phyloP scores from a whole-genome alignment of 1,140 invertebrate species.

The Halesus radiatus region DNA sequence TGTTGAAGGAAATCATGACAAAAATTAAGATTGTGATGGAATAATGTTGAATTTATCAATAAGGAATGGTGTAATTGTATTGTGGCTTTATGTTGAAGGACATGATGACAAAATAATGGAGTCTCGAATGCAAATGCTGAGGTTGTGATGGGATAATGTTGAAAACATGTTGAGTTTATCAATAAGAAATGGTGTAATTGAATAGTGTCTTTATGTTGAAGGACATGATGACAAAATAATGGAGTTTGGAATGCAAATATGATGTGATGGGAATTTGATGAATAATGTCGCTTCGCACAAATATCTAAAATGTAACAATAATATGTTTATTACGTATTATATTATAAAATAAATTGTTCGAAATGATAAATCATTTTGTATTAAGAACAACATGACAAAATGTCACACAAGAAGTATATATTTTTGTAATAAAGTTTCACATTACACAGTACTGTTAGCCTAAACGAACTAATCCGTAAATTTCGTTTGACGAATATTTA shows the following conservation, averaged over 20 bases:
- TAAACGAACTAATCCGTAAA: too few relatives aligned
- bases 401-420: too few relatives aligned
- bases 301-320: conserved; percentile 9
- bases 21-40: too few relatives aligned
- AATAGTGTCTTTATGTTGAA: not conserved
- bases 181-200: too few relatives aligned
- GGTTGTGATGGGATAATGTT: not conserved
- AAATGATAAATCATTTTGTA: not conserved
- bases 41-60: too few relatives aligned
- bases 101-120: not conserved
- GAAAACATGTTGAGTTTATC: not conserved
- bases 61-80: too few relatives aligned
- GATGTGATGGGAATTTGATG: not conserved
- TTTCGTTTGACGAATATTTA: too few relatives aligned
- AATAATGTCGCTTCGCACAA: not conserved
- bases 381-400: not conserved
- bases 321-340: conserved; percentile 14
- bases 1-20: too few relatives aligned
- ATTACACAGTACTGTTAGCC: too few relatives aligned
- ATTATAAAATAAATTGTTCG: conserved; percentile 36
- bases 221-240: not conserved
- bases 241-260: not conserved
- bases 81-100: too few relatives aligned
- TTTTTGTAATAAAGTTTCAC: too few relatives aligned
- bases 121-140: too few relatives aligned